Evolutionary conservation across 2,888 invertebrate species (phyloP), one percentile per base, ranked within the genome.

Genomic region (Spatulosminthurus flaviceps): DNA sequence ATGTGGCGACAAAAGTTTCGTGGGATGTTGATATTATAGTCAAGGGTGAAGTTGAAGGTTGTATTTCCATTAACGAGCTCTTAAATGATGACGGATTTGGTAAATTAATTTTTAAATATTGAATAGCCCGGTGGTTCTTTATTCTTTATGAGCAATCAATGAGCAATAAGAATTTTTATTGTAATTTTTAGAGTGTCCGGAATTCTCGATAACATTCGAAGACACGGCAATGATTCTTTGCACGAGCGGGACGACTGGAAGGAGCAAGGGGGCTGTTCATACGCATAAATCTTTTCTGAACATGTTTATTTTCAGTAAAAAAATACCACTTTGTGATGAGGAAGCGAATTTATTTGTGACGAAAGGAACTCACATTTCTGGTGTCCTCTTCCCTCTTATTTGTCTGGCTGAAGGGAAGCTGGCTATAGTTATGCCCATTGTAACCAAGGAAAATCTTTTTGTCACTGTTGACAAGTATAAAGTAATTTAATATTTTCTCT

Each of bases 21-120:
- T 85, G 85, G 85, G 84, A 80, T 29, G 83, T 85, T 5, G 85
- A 84, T 41, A 79, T 85, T 0, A 84, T 85, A 69, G 76, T 76
- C 7, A 82, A 83, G 29, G 69, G 64, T 1, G 81, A 81, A 13
- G 85, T 81, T 2, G 81, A 81, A 19, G 85, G 84, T 0, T 85
- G 84, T 51, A 81, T 81, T 1, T 80, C 82, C 0, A 80, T 83
- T 66, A 79, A 78, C 51, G 81, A 82, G n/a, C 22, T 84, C 5
- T 79, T 85, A 78, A 67, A 82, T 11, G 85, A 85, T 43, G 84
- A 84, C 70, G 85, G 82, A 67, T 43, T 76, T n/a, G 83, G 84
- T 84, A 34, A 9, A 34, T 7, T 34, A n/a, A n/a, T n/a, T n/a
- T n/a, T n/a, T n/a, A n/a, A n/a, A n/a, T n/a, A n/a, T n/a, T n/a